Conservation (phyloP, 1,140 invertebrate genomes). For the Hylaeus anthracinus region DNA sequence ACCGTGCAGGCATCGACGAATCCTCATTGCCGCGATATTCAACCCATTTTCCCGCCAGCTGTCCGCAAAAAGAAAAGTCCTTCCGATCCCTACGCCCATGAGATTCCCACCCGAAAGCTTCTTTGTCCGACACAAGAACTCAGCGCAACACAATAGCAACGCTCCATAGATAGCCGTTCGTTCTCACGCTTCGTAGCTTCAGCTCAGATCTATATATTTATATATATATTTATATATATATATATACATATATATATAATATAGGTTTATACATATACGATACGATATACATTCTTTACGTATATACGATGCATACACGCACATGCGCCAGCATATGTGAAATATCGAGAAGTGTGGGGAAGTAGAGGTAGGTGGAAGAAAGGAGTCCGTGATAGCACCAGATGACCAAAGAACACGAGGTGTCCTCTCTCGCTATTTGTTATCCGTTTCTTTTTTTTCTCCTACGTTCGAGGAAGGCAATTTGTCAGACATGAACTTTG, state of each 20-base stretch:
- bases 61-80: conserved; percentile 22
- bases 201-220: conserved; percentile 65
- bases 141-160: conserved; percentile 75
- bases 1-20: conserved; percentile 40
- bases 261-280: neutral
- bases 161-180: conserved; percentile 76
- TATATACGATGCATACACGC: conserved; percentile 48
- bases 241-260: conserved; percentile 16
- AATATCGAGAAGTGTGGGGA: conserved; percentile 39
- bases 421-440: conserved; percentile 31
- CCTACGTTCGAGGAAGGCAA: neutral
- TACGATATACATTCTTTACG: conserved; percentile 38
- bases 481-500: neutral
- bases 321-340: conserved; percentile 46
- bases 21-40: conserved; percentile 44
- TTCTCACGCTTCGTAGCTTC: conserved; percentile 77
- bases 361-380: neutral
- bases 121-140: conserved; percentile 70
- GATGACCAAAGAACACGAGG: neutral
- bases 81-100: conserved; percentile 41
- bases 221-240: conserved; percentile 48
- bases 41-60: conserved; percentile 11
- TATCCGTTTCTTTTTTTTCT: neutral
- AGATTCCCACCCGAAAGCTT: conserved; percentile 51
- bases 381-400: neutral